Base-by-base conservation (phyloP, 2,888 invertebrate species). In the Cephus nigrinus region DNA sequence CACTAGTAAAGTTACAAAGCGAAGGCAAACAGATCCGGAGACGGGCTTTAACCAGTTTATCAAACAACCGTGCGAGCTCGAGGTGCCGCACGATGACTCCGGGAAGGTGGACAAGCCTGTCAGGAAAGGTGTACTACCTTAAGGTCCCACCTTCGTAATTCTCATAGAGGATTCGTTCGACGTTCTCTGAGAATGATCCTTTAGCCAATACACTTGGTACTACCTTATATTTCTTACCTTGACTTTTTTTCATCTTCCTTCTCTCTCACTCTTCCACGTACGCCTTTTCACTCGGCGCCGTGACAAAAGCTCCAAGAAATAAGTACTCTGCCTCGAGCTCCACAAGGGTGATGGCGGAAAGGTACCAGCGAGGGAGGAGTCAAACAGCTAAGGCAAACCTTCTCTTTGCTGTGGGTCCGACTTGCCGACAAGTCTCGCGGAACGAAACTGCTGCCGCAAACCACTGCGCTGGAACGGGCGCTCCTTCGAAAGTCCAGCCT, bases 1-100 rank as follows among this genome's bases (percentile, higher is more conserved):
- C 88, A 89, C 89, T 87, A 85, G 89, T 87, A 86, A 87, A 88
- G 88, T 87, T 88, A 89, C 89, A 89, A 89, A 87, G 88, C 83
- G 84, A 87, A 87, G 85, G 88, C 86, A 87, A 89, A 88, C 86
- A 89, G 86, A 87, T 88, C 85, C 84, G 84, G 85, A 88, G 86
- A 86, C 84, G 84, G 83, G 87, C 83, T 84, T 86, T 85, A 85
- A 87, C 85, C 88, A 86, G 88, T 89, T 89, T 88, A 87, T 88
- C 88, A 88, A 88, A 88, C 86, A 88, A 85, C 82, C 84, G 82
- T 79, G 80, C 71, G 55, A 55, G 55, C 55, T 55, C 23, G 55
- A 55, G 55, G 55, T 55, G 71, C 71, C 71, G 71, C 33, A 33
- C 71, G 71, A 33, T 33, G 71, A 32, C 71, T 31, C 32, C 71